Conservation (phyloP, 2,113 vertebrate genomes). For the Malurus elegans region DNA sequence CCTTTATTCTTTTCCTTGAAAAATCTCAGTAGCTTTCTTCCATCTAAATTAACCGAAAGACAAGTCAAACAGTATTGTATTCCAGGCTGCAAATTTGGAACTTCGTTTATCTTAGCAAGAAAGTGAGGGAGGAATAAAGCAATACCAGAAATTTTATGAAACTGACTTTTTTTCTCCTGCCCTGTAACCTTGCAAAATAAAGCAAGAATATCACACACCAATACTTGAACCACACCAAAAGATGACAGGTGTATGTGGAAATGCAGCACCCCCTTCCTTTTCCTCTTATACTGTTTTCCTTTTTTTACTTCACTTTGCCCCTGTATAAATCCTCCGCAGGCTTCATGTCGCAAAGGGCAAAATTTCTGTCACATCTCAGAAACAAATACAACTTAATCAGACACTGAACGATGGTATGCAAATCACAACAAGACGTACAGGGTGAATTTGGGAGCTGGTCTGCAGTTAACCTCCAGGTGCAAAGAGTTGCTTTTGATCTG, state of each 20-base stretch:
- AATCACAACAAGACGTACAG: neutral
- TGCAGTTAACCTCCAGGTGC: neutral
- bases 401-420: neutral
- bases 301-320: neutral
- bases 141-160: neutral
- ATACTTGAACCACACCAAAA: conserved; percentile 21
- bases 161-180: neutral
- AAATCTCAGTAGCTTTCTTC: neutral
- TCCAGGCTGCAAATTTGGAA: neutral
- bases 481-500: neutral
- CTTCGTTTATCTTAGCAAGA: neutral
- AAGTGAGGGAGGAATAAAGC: neutral
- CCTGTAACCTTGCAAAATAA: conserved; percentile 17
- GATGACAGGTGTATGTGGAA: neutral
- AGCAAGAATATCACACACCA: neutral
- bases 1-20: neutral
- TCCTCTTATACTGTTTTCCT: neutral
- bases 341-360: neutral
- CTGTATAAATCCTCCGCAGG: neutral
- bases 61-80: neutral
- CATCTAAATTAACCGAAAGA: neutral
- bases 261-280: conserved; percentile 27
- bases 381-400: neutral
- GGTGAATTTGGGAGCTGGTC: neutral
- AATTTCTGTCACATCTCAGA: neutral